Conservation (phyloP, 2,888 invertebrate species). For the Euzophera pinguis region DNA sequence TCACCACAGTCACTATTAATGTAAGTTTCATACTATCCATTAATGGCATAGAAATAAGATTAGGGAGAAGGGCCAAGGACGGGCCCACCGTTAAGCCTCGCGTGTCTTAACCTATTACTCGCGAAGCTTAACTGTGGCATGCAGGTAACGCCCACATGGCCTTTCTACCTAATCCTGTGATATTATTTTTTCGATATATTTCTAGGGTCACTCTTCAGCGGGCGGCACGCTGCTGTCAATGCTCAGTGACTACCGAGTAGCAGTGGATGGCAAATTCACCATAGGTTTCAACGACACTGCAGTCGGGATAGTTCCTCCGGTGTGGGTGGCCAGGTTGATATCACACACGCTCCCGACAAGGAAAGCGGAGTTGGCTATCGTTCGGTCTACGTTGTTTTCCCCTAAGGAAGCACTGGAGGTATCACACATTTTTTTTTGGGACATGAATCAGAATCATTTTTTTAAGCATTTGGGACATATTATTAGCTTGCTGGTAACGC, state of each 20-base stretch:
- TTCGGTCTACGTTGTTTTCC: slow-evolving; percentile 82
- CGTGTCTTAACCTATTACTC: too few relatives aligned
- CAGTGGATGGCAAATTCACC: slow-evolving; percentile 57
- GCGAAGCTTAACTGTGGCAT: too few relatives aligned
- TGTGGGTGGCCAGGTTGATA: slow-evolving; percentile 79
- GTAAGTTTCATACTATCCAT: slow-evolving; percentile 74
- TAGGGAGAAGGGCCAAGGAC: too few relatives aligned
- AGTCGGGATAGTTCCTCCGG: slow-evolving; percentile 84
- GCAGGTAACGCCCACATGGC: too few relatives aligned
- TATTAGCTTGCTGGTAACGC: too few relatives aligned
- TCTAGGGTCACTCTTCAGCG: slow-evolving; percentile 62
- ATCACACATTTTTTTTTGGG: too few relatives aligned
- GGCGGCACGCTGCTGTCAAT: slow-evolving; percentile 82
- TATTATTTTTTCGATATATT: background rate
- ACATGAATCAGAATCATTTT: too few relatives aligned
- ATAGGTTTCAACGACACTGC: slow-evolving; percentile 90
- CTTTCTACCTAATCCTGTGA: too few relatives aligned
- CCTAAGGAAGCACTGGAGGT: slow-evolving; percentile 83
- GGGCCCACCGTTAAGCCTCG: too few relatives aligned
- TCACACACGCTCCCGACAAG: slow-evolving; percentile 77
- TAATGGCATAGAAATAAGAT: too few relatives aligned
- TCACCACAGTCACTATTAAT: slow-evolving; percentile 87
- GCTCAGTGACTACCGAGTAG: slow-evolving; percentile 84
- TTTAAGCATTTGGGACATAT: too few relatives aligned
- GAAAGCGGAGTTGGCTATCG: slow-evolving; percentile 83